These are phyloP conservation scores for Melikaiella ostensackeni DNA, from an alignment of 2,888 invertebrate species.

Conservation along the genomic window DNA sequence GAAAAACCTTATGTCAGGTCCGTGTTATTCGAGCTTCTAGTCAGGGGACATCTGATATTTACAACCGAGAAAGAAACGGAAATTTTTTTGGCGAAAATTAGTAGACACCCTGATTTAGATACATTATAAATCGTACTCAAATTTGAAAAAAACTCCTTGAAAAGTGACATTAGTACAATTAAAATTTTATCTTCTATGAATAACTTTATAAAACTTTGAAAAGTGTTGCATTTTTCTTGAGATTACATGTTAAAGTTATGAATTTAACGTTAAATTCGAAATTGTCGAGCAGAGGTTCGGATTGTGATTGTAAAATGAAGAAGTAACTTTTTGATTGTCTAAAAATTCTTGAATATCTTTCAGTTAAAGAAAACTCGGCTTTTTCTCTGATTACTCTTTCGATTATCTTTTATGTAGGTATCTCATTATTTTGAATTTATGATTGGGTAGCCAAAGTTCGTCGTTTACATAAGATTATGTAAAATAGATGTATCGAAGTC, in stretches of 20 bases:
- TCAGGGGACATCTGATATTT: too few relatives aligned
- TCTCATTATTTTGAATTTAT: slow-evolving; percentile 25
- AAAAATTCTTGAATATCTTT: not conserved
- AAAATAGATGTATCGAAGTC: slow-evolving; percentile 26
- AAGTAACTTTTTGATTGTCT: not conserved
- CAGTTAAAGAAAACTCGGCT: not conserved
- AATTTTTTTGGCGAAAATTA: too few relatives aligned
- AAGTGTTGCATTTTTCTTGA: not conserved
- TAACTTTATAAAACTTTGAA: not conserved
- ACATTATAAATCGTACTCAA: too few relatives aligned
- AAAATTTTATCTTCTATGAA: not conserved
- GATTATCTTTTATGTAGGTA: slow-evolving; percentile 6
- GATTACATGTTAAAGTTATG: not conserved
- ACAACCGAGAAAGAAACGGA: too few relatives aligned
- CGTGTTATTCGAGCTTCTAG: too few relatives aligned
- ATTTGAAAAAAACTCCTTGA: not conserved
- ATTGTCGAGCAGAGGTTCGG: not conserved
- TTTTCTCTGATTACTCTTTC: slow-evolving; percentile 26
- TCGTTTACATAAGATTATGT: slow-evolving; percentile 36
- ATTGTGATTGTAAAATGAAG: not conserved
- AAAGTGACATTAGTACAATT: not conserved
- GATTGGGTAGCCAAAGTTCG: slow-evolving; percentile 12
- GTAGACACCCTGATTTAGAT: too few relatives aligned
- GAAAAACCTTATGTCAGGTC: too few relatives aligned
- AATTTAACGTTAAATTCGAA: not conserved